phyloP scores from a whole-genome alignment of 2,113 vertebrate species.

The Burhinus oedicnemus region DNA sequence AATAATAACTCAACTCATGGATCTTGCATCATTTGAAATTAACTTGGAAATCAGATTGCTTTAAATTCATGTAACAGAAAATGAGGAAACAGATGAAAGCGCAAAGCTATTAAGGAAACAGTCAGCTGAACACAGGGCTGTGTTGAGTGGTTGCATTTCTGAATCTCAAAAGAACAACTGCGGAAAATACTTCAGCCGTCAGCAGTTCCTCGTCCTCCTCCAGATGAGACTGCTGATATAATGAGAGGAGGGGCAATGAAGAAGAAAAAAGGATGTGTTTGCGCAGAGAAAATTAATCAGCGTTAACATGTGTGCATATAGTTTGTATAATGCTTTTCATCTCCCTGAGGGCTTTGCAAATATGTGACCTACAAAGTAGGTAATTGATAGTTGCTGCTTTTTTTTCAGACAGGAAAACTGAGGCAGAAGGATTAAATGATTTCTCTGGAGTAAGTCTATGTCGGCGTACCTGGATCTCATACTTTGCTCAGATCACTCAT shows the following conservation, averaged over 20 bases:
- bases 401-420: neutral
- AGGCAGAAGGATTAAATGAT: neutral
- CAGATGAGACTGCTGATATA: slow-evolving; percentile 59
- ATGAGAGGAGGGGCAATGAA: slow-evolving; percentile 44
- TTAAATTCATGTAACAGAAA: slow-evolving; percentile 66
- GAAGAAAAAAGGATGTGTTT: slow-evolving; percentile 41
- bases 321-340: slow-evolving; percentile 34
- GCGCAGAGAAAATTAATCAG: slow-evolving; percentile 48
- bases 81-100: slow-evolving; percentile 61
- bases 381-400: neutral
- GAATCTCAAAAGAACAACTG: slow-evolving; percentile 53
- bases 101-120: slow-evolving; percentile 60
- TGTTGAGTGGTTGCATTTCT: slow-evolving; percentile 27
- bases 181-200: slow-evolving; percentile 22
- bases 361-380: slow-evolving; percentile 27
- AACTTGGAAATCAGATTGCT: slow-evolving; percentile 60
- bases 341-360: slow-evolving; percentile 33
- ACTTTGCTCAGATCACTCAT: neutral
- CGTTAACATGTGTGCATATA: slow-evolving; percentile 20
- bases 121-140: slow-evolving; percentile 26
- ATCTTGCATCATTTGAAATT: slow-evolving; percentile 49
- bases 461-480: neutral
- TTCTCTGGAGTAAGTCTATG: neutral
- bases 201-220: slow-evolving; percentile 47
- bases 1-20: neutral